phyloP scores from a whole-genome alignment of 2,888 invertebrate species.

The Drosophila limbata region DNA sequence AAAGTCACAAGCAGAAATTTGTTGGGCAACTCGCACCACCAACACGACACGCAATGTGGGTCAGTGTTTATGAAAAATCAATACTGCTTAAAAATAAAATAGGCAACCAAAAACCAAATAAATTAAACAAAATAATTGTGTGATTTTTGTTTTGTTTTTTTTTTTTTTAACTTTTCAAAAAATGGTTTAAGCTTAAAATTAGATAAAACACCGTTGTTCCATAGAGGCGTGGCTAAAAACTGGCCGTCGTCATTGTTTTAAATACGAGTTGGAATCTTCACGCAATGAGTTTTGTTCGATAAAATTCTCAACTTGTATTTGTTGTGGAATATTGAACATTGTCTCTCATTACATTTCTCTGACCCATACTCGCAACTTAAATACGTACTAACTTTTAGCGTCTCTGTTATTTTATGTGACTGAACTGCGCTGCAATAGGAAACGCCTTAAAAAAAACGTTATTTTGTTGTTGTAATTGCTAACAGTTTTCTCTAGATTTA shows the following conservation, averaged over 20 bases:
- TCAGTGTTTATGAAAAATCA: constrained; percentile 67
- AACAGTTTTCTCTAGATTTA: constrained; percentile 30
- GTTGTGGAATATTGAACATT: not conserved
- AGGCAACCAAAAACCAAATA: constrained; percentile 22
- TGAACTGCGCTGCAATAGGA: constrained; percentile 46
- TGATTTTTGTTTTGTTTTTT: constrained; percentile 5
- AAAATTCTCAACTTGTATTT: not conserved
- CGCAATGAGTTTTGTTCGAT: not conserved
- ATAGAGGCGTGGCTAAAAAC: constrained; percentile 13
- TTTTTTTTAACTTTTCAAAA: constrained; percentile 25
- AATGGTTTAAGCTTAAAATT: constrained; percentile 17
- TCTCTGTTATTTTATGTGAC: constrained; percentile 19
- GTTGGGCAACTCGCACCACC: constrained; percentile 47
- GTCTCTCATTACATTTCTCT: not conserved
- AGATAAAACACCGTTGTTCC: constrained; percentile 23
- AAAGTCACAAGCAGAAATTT: constrained; percentile 70
- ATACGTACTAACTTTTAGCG: constrained; percentile 11
- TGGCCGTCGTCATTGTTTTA: constrained; percentile 28
- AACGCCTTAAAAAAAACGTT: constrained; percentile 33
- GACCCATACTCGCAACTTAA: not conserved
- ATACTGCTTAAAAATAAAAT: constrained; percentile 35
- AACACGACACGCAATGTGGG: constrained; percentile 62
- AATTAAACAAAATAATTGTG: constrained; percentile 24
- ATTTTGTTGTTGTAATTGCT: constrained; percentile 30
- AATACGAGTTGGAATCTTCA: not conserved